phyloP scores from a whole-genome alignment of 2,113 vertebrate genomes.

The Neolamprologus modestus region DNA sequence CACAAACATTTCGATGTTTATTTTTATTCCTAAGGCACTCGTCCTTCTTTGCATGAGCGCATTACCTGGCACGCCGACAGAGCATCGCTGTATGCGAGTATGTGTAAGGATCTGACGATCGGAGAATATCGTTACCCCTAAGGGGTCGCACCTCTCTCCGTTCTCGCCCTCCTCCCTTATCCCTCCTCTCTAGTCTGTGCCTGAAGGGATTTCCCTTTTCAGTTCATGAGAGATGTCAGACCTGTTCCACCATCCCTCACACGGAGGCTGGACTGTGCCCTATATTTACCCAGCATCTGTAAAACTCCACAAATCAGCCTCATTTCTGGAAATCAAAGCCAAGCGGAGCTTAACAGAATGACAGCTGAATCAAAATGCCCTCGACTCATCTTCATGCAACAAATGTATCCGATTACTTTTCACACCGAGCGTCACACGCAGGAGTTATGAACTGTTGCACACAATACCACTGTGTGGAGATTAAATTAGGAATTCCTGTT shows the following conservation, averaged over 20 bases:
- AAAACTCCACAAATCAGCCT: conserved; percentile 13
- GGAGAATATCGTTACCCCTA: conserved; percentile 57
- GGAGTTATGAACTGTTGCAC: not conserved
- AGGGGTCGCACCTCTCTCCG: conserved; percentile 58
- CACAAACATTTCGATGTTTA: conserved; percentile 30
- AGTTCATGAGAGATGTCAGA: conserved; percentile 65
- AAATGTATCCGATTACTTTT: not conserved
- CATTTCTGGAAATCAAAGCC: not conserved
- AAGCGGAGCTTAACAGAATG: not conserved
- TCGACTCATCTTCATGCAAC: not conserved
- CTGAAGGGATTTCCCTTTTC: conserved; percentile 66
- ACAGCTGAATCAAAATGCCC: not conserved
- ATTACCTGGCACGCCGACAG: conserved; percentile 42
- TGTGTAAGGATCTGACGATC: conserved; percentile 50
- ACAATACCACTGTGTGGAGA: not conserved
- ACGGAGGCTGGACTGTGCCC: conserved; percentile 30
- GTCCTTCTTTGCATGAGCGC: conserved; percentile 57
- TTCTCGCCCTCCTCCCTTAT: conserved; percentile 35
- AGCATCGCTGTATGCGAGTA: conserved; percentile 28
- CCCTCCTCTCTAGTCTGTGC: conserved; percentile 28
- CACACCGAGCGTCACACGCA: not conserved
- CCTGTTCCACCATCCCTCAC: conserved; percentile 46
- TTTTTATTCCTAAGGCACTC: conserved; percentile 52
- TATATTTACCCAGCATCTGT: conserved; percentile 36
- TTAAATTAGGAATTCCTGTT: not conserved